These are phyloP conservation scores for Scaptodrosophila latifasciaeformis DNA, from an alignment of 2,888 invertebrate genomes.

Conservation along the genomic window DNA sequence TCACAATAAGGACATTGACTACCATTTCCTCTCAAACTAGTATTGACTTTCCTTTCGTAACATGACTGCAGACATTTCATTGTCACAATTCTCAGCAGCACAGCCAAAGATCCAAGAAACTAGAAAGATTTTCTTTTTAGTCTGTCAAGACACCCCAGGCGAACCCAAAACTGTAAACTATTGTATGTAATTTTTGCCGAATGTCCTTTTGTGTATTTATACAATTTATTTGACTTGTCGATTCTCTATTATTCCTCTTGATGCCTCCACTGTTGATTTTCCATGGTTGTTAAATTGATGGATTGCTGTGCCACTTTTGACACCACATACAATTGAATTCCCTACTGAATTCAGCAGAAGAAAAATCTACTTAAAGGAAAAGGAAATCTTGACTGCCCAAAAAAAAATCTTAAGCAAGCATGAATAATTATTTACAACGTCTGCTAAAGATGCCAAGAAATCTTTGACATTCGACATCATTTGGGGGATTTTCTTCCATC, in stretches of 20 bases:
- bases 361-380: slow-evolving; percentile 11
- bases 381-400: slow-evolving; percentile 20
- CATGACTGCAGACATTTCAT: slow-evolving; percentile 32
- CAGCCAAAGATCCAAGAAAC: slow-evolving; percentile 29
- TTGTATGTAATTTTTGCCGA: slow-evolving; percentile 13
- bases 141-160: background rate
- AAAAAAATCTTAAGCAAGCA: slow-evolving; percentile 44
- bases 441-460: no score
- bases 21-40: background rate
- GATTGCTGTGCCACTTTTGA: slow-evolving; percentile 73
- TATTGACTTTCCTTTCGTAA: slow-evolving; percentile 23
- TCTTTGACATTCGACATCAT: no score
- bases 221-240: slow-evolving; percentile 45
- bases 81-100: slow-evolving; percentile 27
- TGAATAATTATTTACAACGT: slow-evolving; percentile 31
- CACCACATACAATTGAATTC: slow-evolving; percentile 58
- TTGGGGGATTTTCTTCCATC: no score
- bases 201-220: slow-evolving; percentile 28
- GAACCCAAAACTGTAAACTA: slow-evolving; percentile 37
- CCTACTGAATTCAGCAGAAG: slow-evolving; percentile 9
- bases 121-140: slow-evolving; percentile 26
- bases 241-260: slow-evolving; percentile 2
- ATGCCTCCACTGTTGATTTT: slow-evolving; percentile 40
- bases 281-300: slow-evolving; percentile 68
- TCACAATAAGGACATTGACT: slow-evolving; percentile 9